phyloP scores from a whole-genome alignment of 2,888 invertebrate genomes.

The Drosophila prolongata region DNA sequence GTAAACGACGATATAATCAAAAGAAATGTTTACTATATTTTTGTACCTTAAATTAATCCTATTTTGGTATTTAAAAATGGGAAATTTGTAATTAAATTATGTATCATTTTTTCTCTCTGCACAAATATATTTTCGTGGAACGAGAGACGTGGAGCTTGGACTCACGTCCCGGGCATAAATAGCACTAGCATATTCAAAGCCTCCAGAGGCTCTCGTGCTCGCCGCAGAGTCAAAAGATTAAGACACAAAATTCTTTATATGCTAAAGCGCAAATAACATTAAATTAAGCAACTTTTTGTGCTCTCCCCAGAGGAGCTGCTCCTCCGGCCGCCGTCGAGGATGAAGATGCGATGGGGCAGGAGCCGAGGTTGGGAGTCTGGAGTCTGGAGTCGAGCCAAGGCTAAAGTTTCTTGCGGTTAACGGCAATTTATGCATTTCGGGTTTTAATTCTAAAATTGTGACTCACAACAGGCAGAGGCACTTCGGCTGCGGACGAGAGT shows the following conservation, averaged over 20 bases:
- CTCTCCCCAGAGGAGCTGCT: constrained; percentile 56
- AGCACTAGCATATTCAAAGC: constrained; percentile 77
- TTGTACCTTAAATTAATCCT: too few species aligned
- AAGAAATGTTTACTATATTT: too few species aligned
- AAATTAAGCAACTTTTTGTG: constrained; percentile 83
- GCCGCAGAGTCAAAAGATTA: constrained; percentile 82
- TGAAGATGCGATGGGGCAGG: constrained; percentile 12
- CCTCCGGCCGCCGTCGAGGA: constrained; percentile 1
- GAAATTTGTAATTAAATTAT: too few species aligned
- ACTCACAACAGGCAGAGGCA: constrained; percentile 68
- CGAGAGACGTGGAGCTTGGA: constrained; percentile 7
- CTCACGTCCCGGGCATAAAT: constrained; percentile 81
- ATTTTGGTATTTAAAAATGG: too few species aligned
- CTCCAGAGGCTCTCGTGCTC: constrained; percentile 54
- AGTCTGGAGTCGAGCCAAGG: constrained; percentile 50
- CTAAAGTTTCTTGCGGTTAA: constrained; percentile 82
- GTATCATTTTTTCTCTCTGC: constrained; percentile 5
- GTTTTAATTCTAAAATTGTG: constrained; percentile 79
- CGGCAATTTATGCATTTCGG: constrained; percentile 76
- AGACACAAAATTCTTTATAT: constrained; percentile 85
- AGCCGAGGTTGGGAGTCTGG: constrained; percentile 10
- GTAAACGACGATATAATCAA: too few species aligned
- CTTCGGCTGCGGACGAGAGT: constrained; percentile 36
- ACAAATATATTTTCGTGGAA: constrained; percentile 36
- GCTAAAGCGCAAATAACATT: constrained; percentile 84